These are phyloP conservation scores for Sebastes trivittatus DNA, from an alignment of 2,797 vertebrate genomes.

Conservation along the genomic window DNA sequence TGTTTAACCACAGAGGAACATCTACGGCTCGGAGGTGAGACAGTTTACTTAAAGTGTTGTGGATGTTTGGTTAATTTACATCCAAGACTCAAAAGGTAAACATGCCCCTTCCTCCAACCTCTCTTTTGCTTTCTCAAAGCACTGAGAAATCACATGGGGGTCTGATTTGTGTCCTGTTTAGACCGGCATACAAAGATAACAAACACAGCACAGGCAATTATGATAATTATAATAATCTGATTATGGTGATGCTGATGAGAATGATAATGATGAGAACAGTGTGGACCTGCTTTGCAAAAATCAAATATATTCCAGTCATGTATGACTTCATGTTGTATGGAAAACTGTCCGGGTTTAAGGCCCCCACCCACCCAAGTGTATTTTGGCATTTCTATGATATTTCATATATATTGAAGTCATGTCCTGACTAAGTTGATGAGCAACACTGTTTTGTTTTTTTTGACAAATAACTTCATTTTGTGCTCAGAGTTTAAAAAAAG, in stretches of 20 bases:
- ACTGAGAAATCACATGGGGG: slow-evolving; percentile 5
- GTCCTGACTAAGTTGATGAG: no score
- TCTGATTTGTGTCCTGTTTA: slow-evolving; percentile 55
- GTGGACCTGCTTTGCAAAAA: slow-evolving; percentile 18
- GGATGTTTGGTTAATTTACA: slow-evolving; percentile 43
- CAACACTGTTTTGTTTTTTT: no score
- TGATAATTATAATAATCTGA: slow-evolving; percentile 69
- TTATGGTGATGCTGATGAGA: slow-evolving; percentile 49
- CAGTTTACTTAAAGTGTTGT: neutral
- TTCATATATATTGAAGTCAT: no score
- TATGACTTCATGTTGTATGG: slow-evolving; percentile 7
- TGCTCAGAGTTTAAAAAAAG: no score
- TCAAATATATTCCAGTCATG: slow-evolving; percentile 31
- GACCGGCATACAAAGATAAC: slow-evolving; percentile 51
- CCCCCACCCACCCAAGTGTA: no score
- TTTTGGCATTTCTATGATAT: no score
- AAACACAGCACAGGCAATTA: slow-evolving; percentile 61
- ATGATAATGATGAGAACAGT: slow-evolving; percentile 51
- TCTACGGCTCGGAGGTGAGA: neutral
- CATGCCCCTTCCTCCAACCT: neutral
- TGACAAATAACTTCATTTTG: no score
- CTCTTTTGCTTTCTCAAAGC: neutral
- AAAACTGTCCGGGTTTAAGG: no score
- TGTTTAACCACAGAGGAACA: slow-evolving; percentile 10
- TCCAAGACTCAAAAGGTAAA: slow-evolving; percentile 2